Evolutionary conservation across 2,888 invertebrate species (phyloP), one percentile per base, ranked within the genome.

Genomic region (Leucophenga maculata): DNA sequence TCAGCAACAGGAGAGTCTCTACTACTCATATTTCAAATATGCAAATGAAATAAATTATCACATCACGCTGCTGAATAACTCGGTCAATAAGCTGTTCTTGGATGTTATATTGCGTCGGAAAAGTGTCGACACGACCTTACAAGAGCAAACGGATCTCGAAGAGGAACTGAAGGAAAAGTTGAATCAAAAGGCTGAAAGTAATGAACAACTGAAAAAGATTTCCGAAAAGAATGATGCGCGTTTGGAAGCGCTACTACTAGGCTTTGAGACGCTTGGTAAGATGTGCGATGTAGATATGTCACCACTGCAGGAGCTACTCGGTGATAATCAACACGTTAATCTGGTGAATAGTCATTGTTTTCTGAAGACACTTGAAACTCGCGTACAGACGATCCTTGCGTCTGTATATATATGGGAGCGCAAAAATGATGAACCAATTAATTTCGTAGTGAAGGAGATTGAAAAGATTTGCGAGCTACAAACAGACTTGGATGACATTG

Each of bases 241-340:
- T 0, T 72, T 88, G 14, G 75, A 79, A 39, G 78, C 69, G n/a
- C 76, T 85, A 0, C 69, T 88, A 9, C 77, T 80, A 32, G 85
- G 85, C 16, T 73, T 88, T 3, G 78, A 82, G 26, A 4, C 3
- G 1, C 74, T 88, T 0, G 86, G 87, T 71, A 89, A 90, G 39
- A 79, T 90, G 59, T 88, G 90, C 13, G 88, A 89, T 76, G 90
- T 91, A 65, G 90, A 91, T 83, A 82, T 86, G 68, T 82, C 89
- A n/a, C 90, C 92, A 60, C 77, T 91, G 62, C 72, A 90, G 67
- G 77, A 91, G 0, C 84, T 91, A 14, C 83, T 92, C 54, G 89
- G 93, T 14, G 87, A 91, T 87, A 88, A 93, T 87, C 87, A 89
- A 74, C 88, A 91, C 78, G 85, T 93, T 79, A 88, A 93, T 86